These are phyloP conservation scores for Muschampia staudingeri DNA, from an alignment of 2,888 invertebrate species.

Conservation along the genomic window DNA sequence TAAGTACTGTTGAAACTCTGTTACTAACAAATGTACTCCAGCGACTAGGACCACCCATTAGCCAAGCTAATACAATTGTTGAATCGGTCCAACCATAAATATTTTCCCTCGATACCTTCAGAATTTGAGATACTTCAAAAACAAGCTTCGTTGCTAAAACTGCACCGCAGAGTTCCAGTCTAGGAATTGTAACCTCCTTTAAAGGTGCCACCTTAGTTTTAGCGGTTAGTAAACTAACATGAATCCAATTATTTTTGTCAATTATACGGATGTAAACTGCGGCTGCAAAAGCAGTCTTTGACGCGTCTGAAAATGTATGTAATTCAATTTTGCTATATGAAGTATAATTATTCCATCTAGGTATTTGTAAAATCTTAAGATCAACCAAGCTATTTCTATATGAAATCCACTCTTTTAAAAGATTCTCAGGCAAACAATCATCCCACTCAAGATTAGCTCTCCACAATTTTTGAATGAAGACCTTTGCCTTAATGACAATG, in stretches of 20 bases:
- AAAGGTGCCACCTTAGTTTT: too few species aligned
- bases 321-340: background rate
- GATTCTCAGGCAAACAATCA: slow-evolving; percentile 15
- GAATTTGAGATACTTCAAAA: too few species aligned
- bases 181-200: too few species aligned
- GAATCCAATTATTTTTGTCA: background rate
- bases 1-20: too few species aligned
- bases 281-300: slow-evolving; percentile 9
- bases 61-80: too few species aligned
- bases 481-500: background rate
- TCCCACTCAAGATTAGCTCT: slow-evolving; percentile 13
- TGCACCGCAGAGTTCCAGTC: too few species aligned
- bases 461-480: slow-evolving; percentile 19
- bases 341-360: slow-evolving; percentile 18
- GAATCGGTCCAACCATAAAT: too few species aligned
- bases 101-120: too few species aligned
- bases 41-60: too few species aligned
- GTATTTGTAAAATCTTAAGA: slow-evolving; percentile 3
- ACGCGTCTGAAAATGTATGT: background rate
- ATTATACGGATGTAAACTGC: slow-evolving; percentile 4
- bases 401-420: background rate
- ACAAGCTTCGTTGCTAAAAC: too few species aligned
- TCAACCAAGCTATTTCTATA: background rate
- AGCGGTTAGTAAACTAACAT: too few species aligned
- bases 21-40: too few species aligned